phyloP scores from a whole-genome alignment of 2,888 invertebrate species.

The Chrysina gloriosa region DNA sequence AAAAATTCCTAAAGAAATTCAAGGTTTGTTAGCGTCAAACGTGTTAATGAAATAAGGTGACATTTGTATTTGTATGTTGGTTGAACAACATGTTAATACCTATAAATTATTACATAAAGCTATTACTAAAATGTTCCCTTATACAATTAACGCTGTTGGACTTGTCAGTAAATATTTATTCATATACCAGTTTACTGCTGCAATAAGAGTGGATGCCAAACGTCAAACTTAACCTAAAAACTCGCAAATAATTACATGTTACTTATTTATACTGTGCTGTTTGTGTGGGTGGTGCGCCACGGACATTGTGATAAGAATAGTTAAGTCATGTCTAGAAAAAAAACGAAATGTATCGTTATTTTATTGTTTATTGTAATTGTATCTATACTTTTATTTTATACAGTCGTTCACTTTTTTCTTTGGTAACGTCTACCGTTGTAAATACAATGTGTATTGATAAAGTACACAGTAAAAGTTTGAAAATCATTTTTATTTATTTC shows the following conservation, averaged over 20 bases:
- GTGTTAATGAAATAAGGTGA: constrained; percentile 40
- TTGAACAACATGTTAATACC: constrained; percentile 42
- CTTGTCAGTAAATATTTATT: constrained; percentile 40
- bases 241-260: constrained; percentile 60
- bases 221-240: constrained; percentile 51
- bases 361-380: constrained; percentile 65
- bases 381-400: constrained; percentile 65
- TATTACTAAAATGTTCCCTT: constrained; percentile 36
- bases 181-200: constrained; percentile 54
- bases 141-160: constrained; percentile 39
- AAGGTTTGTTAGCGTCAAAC: constrained; percentile 38
- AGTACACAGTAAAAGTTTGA: constrained; percentile 59
- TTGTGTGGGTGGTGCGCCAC: constrained; percentile 63
- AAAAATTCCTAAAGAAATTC: constrained; percentile 28
- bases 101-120: constrained; percentile 39
- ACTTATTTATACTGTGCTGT: constrained; percentile 66
- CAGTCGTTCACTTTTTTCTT: constrained; percentile 62
- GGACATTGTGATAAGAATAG: constrained; percentile 66
- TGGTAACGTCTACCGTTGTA: constrained; percentile 63
- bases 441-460: constrained; percentile 62
- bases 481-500: constrained; percentile 47
- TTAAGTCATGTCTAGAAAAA: constrained; percentile 64
- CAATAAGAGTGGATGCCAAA: constrained; percentile 61
- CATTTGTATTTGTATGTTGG: constrained; percentile 40
- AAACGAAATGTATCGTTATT: constrained; percentile 63